These are phyloP conservation scores for Notechis scutatus DNA, from an alignment of 2,113 vertebrate genomes.

Conservation along the genomic window DNA sequence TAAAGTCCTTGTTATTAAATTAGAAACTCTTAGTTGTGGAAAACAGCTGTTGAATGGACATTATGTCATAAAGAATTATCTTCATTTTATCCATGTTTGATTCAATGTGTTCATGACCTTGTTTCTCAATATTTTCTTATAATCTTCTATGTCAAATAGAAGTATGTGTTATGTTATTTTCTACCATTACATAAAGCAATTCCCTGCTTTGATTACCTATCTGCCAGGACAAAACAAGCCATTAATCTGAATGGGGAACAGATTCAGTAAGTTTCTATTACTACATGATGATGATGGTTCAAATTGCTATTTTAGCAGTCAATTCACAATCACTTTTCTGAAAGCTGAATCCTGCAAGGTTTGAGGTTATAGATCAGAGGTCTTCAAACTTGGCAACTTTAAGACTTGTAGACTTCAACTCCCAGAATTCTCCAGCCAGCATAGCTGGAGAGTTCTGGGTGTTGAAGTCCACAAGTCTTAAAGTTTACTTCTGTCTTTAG, in stretches of 20 bases:
- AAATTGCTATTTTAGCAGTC: neutral
- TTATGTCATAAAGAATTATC: neutral
- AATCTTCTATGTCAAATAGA: neutral
- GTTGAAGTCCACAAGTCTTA: no score
- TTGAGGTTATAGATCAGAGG: neutral
- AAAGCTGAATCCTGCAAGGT: neutral
- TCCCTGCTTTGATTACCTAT: neutral
- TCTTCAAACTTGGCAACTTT: no score
- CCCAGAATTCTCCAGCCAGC: no score
- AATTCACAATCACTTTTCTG: neutral
- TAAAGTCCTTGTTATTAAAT: conserved; percentile 7
- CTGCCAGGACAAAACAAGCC: neutral
- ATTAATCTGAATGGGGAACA: neutral
- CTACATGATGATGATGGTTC: neutral
- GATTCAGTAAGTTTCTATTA: neutral
- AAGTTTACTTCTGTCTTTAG: neutral
- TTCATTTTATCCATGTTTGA: neutral
- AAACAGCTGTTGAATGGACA: neutral
- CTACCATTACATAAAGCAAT: neutral
- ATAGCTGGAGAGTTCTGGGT: no score
- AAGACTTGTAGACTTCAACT: no score
- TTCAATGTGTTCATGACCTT: neutral
- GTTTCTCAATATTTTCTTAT: rapidly evolving
- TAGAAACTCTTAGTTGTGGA: neutral
- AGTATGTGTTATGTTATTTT: neutral